Base-by-base conservation (phyloP, 2,113 vertebrate genomes). In the Pterocles orientalis region DNA sequence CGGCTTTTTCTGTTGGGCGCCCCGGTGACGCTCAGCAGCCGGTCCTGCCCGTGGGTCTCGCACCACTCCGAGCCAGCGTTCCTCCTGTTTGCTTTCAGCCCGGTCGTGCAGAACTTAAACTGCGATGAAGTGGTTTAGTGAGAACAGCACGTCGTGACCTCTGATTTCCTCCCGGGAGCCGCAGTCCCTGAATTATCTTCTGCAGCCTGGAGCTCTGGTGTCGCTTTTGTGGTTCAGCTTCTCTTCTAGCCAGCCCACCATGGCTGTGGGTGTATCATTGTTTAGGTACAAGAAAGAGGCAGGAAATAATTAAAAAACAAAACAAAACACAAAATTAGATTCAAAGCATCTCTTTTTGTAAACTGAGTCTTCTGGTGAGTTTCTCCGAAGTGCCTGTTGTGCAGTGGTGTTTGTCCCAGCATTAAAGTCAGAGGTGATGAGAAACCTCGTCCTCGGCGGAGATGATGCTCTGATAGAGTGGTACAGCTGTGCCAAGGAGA, bases 151-250 rank as follows among this genome's bases (percentile, higher is more conserved):
- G 70, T 82, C 71, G 94, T 69, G 51, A 82, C 72, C 80, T 97
- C 90, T 90, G 95, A 95, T 95, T 97, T 97, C 92, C 97, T 94
- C 64, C 53, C 57, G 81, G 68, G 82, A 95, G 86, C 90, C 82
- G 83, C 80, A 97, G 69, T 89, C 80, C 92, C 73, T 94, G 95
- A 96, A 97, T 96, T 91, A 95, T 90, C 90, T 50, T 20, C 79
- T 76, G 36, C 47, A 86, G 53, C 57, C 77, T 58, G 20, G 15
- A 53, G 43, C 48, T 92, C 71, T 50, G n/a, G 64, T 77, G 43
- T 19, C 97, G 82, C 75, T 82, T 79, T 29, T 26, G 43, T 71
- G 45, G 60, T 12, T 92, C 64, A 79, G 77, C 36, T 95, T 82
- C 26, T 72, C 77, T 88, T 88, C 87, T 61, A 89, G 77, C 82